phyloP scores from a whole-genome alignment of 2,797 vertebrate genomes.

The Pseudochirops corinnae region DNA sequence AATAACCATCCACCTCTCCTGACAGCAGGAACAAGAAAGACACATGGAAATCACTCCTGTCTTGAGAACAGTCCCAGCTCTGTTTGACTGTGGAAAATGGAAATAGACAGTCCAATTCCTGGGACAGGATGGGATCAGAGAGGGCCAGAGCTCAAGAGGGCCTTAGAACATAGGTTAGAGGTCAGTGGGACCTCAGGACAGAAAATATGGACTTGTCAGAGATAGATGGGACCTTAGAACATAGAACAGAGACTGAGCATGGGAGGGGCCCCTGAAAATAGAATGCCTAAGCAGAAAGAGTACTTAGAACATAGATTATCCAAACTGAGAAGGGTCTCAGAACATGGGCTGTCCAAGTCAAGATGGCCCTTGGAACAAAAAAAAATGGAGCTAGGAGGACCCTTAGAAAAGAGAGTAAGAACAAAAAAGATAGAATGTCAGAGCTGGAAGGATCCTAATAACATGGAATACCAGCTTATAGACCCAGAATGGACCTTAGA shows the following conservation, averaged over 20 bases:
- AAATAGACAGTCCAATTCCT: neutral
- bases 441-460: neutral
- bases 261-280: neutral
- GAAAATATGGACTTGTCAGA: neutral
- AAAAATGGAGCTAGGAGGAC: neutral
- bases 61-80: slow-evolving; percentile 6
- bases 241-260: neutral
- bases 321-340: neutral
- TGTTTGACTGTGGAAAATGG: slow-evolving; percentile 49
- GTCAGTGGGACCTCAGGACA: neutral
- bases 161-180: neutral
- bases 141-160: neutral
- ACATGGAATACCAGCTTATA: neutral
- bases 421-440: neutral
- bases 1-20: slow-evolving; percentile 51
- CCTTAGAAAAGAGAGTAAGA: neutral
- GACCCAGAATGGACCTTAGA: neutral
- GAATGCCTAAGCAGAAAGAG: neutral
- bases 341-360: neutral
- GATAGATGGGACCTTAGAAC: neutral
- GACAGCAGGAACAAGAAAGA: slow-evolving; percentile 45
- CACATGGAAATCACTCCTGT: slow-evolving; percentile 50
- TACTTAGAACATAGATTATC: neutral
- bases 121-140: neutral
- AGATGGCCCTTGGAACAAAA: neutral